Conservation (phyloP, 2,797 vertebrate genomes). For the Furcifer pardalis region DNA sequence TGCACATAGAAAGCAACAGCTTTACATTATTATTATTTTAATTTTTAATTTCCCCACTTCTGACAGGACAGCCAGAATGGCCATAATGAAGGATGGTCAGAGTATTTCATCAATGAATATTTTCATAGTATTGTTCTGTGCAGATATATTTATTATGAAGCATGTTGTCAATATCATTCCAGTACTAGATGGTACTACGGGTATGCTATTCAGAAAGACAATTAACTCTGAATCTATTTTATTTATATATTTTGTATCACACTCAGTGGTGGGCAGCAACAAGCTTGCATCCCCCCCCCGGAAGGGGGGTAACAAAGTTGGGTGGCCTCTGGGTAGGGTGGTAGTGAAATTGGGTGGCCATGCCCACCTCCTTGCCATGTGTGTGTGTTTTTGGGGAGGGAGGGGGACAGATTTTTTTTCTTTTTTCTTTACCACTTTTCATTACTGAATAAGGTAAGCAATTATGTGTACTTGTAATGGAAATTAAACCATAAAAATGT, state of each 20-base stretch:
- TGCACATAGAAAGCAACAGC: slow-evolving; percentile 45
- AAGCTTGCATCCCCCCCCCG: too few relatives aligned
- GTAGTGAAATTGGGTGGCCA: too few relatives aligned
- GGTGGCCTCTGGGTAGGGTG: too few relatives aligned
- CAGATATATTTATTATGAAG: not conserved
- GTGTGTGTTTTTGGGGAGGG: slow-evolving; percentile 47
- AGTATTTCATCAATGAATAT: slow-evolving; percentile 34
- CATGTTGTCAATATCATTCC: not conserved
- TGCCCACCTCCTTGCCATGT: too few relatives aligned
- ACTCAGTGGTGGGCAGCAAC: too few relatives aligned
- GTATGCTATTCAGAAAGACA: not conserved
- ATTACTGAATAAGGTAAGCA: slow-evolving; percentile 73
- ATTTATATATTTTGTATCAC: too few relatives aligned
- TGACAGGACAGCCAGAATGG: slow-evolving; percentile 44
- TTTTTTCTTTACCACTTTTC: slow-evolving; percentile 72
- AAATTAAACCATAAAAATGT: slow-evolving; percentile 69
- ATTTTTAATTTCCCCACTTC: too few relatives aligned
- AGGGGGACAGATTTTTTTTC: slow-evolving; percentile 16
- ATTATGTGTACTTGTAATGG: slow-evolving; percentile 69
- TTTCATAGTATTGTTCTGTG: not conserved
- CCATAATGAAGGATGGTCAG: slow-evolving; percentile 45
- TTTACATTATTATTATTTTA: too few relatives aligned
- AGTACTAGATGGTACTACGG: too few relatives aligned
- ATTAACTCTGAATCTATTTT: not conserved
- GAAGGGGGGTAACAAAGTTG: too few relatives aligned